These are phyloP conservation scores for Myrmecobius fasciatus DNA, from an alignment of 2,113 vertebrate genomes.

Conservation along the genomic window DNA sequence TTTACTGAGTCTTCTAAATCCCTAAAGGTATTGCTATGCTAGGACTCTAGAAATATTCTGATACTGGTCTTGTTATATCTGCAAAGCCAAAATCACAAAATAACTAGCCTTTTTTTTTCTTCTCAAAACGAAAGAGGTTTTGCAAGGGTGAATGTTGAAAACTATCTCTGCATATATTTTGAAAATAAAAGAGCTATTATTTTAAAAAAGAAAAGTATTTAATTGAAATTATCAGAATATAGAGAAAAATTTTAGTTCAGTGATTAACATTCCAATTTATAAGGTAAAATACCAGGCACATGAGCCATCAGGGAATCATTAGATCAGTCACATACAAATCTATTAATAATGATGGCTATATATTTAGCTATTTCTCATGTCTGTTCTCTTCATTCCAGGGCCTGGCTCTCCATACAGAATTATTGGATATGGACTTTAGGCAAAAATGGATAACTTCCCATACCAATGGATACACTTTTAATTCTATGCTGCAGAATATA, in stretches of 20 bases:
- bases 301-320: not conserved
- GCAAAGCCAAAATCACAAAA: not conserved
- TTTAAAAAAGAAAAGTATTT: not conserved
- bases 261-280: not conserved
- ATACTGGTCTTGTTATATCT: not conserved
- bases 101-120: not conserved
- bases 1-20: not conserved
- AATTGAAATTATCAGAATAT: not conserved
- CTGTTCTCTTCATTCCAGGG: not conserved
- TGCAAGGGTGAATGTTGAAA: too few species aligned
- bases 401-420: not conserved
- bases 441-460: not conserved
- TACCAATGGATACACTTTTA: not conserved
- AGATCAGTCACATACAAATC: not conserved
- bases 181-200: not conserved
- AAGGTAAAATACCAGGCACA: not conserved
- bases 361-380: not conserved
- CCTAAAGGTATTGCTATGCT: not conserved
- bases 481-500: not conserved
- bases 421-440: not conserved
- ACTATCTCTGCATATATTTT: too few species aligned
- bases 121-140: too few species aligned
- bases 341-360: not conserved
- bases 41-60: not conserved
- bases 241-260: not conserved